phyloP scores from a whole-genome alignment of 2,797 vertebrate genomes.

The Poecilia gillii region DNA sequence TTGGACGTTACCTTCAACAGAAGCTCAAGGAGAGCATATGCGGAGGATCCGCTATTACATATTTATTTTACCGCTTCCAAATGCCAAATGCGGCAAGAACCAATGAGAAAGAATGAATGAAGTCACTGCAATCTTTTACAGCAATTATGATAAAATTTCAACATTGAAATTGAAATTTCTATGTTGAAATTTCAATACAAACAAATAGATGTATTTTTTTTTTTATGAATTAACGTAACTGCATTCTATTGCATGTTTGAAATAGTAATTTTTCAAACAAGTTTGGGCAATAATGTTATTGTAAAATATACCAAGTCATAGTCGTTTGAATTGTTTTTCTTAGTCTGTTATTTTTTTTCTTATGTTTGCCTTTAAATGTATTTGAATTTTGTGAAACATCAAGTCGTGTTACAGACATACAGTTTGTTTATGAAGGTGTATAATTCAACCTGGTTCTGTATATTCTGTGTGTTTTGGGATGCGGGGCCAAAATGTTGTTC shows the following conservation, averaged over 20 bases:
- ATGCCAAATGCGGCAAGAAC: neutral
- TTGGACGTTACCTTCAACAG: neutral
- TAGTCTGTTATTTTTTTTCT: neutral
- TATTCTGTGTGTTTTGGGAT: neutral
- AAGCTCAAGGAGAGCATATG: neutral
- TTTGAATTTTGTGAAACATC: neutral
- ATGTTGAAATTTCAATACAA: too few species aligned
- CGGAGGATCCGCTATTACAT: neutral
- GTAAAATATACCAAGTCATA: neutral
- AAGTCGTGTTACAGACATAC: neutral
- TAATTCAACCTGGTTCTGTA: neutral
- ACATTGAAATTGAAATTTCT: too few species aligned
- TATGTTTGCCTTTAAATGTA: neutral
- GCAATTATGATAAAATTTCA: neutral
- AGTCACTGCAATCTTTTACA: neutral
- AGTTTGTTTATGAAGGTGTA: neutral
- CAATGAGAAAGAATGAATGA: neutral
- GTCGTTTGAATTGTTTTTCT: neutral
- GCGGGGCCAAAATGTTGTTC: neutral
- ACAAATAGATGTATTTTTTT: too few species aligned
- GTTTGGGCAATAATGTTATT: neutral
- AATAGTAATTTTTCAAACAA: neutral
- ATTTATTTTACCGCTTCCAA: neutral
- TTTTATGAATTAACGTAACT: neutral
- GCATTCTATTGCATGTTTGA: neutral